phyloP scores from a whole-genome alignment of 2,797 vertebrate species.

The Gymnodraco acuticeps region DNA sequence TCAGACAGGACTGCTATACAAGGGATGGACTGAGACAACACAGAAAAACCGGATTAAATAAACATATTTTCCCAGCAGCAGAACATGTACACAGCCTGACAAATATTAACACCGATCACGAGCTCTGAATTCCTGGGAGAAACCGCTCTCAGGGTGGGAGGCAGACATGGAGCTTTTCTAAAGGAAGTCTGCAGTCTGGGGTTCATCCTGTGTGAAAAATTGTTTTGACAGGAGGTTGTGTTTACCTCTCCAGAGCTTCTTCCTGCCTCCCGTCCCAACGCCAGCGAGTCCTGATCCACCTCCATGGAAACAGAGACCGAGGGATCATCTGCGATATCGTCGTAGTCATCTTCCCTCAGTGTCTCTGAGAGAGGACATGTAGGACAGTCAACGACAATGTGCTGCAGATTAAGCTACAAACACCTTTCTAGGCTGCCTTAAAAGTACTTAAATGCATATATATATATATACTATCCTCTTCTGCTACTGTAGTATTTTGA shows the following conservation, averaged over 20 bases:
- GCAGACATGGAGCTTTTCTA: constrained; percentile 28
- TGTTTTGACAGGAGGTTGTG: constrained; percentile 69
- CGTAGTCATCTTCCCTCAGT: constrained; percentile 86
- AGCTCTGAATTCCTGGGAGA: constrained; percentile 30
- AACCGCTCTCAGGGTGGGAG: constrained; percentile 46
- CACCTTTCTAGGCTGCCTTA: not conserved
- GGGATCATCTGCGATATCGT: constrained; percentile 82
- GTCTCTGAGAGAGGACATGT: constrained; percentile 69
- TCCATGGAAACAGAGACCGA: constrained; percentile 82
- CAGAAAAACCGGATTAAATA: constrained; percentile 11
- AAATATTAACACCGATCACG: constrained; percentile 31
- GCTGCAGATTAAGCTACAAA: too few relatives aligned
- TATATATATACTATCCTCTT: too few relatives aligned
- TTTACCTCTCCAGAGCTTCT: constrained; percentile 84
- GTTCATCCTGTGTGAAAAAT: constrained; percentile 78
- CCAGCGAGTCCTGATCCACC: constrained; percentile 75
- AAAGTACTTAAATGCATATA: not conserved
- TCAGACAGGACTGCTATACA: constrained; percentile 82
- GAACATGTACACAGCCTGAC: constrained; percentile 13
- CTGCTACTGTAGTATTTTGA: too few relatives aligned
- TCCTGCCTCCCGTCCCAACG: constrained; percentile 78
- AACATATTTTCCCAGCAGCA: constrained; percentile 11
- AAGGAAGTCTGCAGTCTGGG: constrained; percentile 79
- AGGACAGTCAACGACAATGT: not conserved
- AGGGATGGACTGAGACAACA: constrained; percentile 75